phyloP scores from a whole-genome alignment of 2,888 invertebrate species.

The Criorhina ranunculi region DNA sequence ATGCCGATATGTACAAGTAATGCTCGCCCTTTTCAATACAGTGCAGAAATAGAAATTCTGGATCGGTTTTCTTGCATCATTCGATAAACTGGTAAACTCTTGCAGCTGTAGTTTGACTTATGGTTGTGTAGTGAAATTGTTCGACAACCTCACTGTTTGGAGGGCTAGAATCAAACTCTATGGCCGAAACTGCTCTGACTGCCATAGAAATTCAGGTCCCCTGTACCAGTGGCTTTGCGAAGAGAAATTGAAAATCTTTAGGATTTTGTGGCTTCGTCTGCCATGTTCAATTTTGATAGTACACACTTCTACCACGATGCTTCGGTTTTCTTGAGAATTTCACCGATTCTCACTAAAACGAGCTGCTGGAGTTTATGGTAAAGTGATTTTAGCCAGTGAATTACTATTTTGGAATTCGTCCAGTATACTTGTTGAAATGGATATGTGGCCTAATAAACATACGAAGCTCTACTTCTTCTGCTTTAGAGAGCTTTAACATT shows the following conservation, averaged over 20 bases:
- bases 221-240: not conserved
- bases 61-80: too few relatives aligned
- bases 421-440: conserved; percentile 67
- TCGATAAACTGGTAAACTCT: too few relatives aligned
- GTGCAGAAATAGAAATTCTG: too few relatives aligned
- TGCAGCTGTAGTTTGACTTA: too few relatives aligned
- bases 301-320: conserved; percentile 64
- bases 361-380: conserved; percentile 74
- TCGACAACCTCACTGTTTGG: too few relatives aligned
- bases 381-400: conserved; percentile 76
- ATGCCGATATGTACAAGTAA: not conserved
- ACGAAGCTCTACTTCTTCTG: not conserved
- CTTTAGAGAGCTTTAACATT: not conserved
- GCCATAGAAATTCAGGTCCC: not conserved
- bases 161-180: too few relatives aligned
- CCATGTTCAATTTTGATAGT: not conserved
- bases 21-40: not conserved
- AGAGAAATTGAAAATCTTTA: conserved; percentile 60
- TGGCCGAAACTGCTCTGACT: not conserved
- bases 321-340: conserved; percentile 62
- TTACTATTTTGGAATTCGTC: conserved; percentile 77
- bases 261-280: conserved; percentile 6
- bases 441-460: conserved; percentile 45
- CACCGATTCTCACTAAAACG: conserved; percentile 73
- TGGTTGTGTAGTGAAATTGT: too few relatives aligned